phyloP scores from a whole-genome alignment of 2,888 invertebrate species.

The Lepidochitona cinerea region DNA sequence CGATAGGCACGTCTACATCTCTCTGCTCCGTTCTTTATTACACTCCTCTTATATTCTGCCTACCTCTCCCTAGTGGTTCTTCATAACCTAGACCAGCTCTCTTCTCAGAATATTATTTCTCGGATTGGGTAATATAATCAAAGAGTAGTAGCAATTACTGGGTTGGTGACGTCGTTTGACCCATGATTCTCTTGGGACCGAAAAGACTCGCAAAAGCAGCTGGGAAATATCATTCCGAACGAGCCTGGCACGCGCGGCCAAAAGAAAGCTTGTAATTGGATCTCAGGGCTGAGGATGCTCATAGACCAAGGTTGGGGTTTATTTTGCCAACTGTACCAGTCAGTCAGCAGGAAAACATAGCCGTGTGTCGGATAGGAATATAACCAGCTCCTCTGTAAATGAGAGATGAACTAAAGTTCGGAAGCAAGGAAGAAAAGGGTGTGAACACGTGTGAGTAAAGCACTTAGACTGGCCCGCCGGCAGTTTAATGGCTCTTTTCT shows the following conservation, averaged over 20 bases:
- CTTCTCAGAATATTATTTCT: neutral
- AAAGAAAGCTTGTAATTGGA: neutral
- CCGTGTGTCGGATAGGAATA: neutral
- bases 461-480: too few relatives aligned
- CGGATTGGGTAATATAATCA: neutral
- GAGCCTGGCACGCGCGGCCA: neutral
- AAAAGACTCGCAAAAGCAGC: neutral
- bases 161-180: neutral
- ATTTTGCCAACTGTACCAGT: constrained; percentile 7
- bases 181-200: neutral
- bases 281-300: neutral
- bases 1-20: too few relatives aligned
- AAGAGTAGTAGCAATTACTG: neutral
- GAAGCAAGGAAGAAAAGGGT: too few relatives aligned
- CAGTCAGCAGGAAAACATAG: neutral
- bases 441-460: too few relatives aligned
- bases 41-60: neutral
- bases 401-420: too few relatives aligned
- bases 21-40: neutral
- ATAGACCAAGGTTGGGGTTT: neutral
- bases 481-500: too few relatives aligned
- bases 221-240: neutral
- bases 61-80: too few relatives aligned
- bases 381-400: too few relatives aligned
- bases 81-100: too few relatives aligned